Conservation (phyloP, 2,113 vertebrate genomes). For the Otis tarda region DNA sequence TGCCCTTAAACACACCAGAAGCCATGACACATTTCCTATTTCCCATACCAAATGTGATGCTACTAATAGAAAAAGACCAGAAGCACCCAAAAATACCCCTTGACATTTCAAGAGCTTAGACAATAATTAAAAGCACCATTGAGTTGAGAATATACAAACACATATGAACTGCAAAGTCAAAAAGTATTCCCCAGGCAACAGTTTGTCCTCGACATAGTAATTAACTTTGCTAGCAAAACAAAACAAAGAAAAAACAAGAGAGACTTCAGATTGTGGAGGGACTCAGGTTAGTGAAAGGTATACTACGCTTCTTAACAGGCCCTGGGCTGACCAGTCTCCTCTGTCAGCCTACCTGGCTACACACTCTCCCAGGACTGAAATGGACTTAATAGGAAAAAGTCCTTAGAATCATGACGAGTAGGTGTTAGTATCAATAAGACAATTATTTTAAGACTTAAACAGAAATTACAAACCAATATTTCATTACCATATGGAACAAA, state of each 20-base stretch:
- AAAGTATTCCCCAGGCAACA: background rate
- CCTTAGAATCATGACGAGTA: background rate
- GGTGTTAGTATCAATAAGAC: background rate
- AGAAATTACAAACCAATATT: background rate
- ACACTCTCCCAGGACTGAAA: background rate
- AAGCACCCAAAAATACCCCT: background rate
- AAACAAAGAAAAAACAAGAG: background rate
- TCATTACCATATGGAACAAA: background rate
- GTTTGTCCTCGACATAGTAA: background rate
- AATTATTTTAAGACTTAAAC: background rate
- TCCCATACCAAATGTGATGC: background rate
- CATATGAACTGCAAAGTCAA: background rate
- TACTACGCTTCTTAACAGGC: background rate
- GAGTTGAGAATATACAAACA: background rate
- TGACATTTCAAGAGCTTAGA: background rate
- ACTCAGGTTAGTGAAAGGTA: background rate
- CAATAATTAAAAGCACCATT: background rate
- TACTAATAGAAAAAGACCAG: background rate
- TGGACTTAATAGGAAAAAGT: background rate
- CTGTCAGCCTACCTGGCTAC: background rate
- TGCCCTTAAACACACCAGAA: background rate
- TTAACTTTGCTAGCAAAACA: background rate
- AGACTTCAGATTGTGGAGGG: background rate
- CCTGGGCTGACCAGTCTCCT: background rate
- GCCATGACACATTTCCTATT: background rate